phyloP scores from a whole-genome alignment of 2,797 vertebrate genomes.

The Margarornis squamiger region DNA sequence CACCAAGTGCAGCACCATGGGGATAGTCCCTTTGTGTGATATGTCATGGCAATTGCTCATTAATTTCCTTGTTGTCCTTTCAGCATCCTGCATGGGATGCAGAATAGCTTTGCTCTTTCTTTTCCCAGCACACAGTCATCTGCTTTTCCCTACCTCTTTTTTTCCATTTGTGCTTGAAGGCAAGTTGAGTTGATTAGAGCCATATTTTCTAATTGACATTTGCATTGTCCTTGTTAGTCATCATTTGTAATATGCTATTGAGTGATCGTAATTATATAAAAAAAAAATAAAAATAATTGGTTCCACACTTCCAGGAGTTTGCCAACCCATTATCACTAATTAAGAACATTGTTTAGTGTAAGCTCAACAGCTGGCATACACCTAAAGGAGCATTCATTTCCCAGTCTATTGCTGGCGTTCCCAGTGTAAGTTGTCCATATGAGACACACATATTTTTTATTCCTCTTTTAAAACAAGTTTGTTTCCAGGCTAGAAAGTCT shows the following conservation, averaged over 20 bases:
- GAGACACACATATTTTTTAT: neutral
- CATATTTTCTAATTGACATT: slow-evolving; percentile 38
- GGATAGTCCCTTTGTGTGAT: neutral
- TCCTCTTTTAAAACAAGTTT: neutral
- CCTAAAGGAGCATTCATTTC: slow-evolving; percentile 18
- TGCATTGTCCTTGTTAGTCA: slow-evolving; percentile 10
- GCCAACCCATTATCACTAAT: slow-evolving; percentile 43
- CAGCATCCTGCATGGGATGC: neutral
- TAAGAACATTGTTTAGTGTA: neutral
- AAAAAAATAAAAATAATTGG: neutral
- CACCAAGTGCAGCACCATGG: neutral
- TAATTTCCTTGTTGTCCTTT: neutral
- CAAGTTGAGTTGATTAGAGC: neutral
- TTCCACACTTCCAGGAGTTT: neutral
- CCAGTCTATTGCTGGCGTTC: neutral
- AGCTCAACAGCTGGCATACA: neutral
- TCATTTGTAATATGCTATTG: neutral
- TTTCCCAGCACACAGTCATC: neutral
- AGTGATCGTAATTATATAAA: slow-evolving; percentile 5
- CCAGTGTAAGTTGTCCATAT: neutral
- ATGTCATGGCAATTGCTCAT: neutral
- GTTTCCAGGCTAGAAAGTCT: neutral
- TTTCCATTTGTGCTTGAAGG: neutral
- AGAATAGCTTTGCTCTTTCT: neutral
- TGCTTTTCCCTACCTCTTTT: neutral